A percentile compares a stretch with the other conserved stretches of the same genome.
Conservation (phyloP, 2,888 invertebrate genomes). For the Saturnia pavonia region DNA sequence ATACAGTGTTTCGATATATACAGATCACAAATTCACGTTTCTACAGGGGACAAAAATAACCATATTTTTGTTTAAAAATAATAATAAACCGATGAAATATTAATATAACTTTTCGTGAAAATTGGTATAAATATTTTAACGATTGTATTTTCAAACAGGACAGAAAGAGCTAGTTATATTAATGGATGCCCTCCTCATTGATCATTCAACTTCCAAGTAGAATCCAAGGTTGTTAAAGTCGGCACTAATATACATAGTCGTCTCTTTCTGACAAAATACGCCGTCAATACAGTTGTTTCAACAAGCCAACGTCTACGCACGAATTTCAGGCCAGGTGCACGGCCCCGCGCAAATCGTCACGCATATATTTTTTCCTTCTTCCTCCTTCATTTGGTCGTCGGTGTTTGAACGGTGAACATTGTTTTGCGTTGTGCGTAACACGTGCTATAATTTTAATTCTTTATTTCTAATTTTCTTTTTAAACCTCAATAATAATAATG, state of each 20-base stretch:
- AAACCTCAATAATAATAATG: conserved; percentile 75
- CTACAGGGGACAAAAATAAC: neutral
- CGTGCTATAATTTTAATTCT: conserved; percentile 62
- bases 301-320: conserved; percentile 49
- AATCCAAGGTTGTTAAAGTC: conserved; percentile 68
- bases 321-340: conserved; percentile 56
- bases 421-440: conserved; percentile 67
- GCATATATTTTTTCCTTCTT: conserved; percentile 67
- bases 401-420: conserved; percentile 78
- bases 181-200: conserved; percentile 50
- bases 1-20: neutral
- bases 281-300: conserved; percentile 43
- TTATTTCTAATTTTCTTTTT: conserved; percentile 43
- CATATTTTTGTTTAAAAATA: neutral
- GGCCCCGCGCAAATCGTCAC: conserved; percentile 63
- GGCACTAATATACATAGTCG: conserved; percentile 38
- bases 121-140: conserved; percentile 44
- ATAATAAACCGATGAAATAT: neutral
- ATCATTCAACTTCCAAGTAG: conserved; percentile 28
- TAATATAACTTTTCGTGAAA: neutral
- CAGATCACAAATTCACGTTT: neutral
- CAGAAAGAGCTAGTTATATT: conserved; percentile 62
- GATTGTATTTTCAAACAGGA: conserved; percentile 62
- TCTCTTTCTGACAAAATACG: conserved; percentile 47
- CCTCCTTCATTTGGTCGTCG: conserved; percentile 77